Base-by-base conservation (phyloP, 2,888 invertebrate species). In the Drosophila parthenogenetica region DNA sequence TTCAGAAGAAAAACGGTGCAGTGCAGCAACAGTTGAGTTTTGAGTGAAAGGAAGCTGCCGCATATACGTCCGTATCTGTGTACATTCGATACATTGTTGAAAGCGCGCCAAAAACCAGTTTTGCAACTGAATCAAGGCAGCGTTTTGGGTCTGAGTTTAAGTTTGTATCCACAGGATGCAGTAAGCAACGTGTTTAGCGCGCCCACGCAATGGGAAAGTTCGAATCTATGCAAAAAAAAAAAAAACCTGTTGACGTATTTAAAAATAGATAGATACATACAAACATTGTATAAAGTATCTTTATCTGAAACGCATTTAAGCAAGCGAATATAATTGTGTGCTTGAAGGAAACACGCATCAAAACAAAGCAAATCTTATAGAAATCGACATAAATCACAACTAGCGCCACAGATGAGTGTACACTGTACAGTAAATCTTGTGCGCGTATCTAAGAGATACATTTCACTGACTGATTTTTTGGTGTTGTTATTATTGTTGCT, bases 81-180 rank as follows among this genome's bases (percentile, higher is more conserved):
- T 35, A 35, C 13, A 35, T 35, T 35, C 29, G 29, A 29, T 29
- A 62, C 35, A 62, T 54, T 55, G 63, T 58, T 74, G 65, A 67
- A 76, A 87, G 75, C 85, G 65, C 79, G 87, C 85, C 85, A 83
- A 87, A 87, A 83, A 83, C 82, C 61, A 72, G 88, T 86, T 85
- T 75, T 58, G 43, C 67, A 67, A 75, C 49, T 58, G 60, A 60
- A 61, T 37, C 49, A 67, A 54, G 50, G 50, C 67, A 76, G 61
- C 58, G 60, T 29, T 8, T 8, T 29, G 40, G 39, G 49, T 43
- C 60, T 58, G 13, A 43, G 35, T 19, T 10, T 25, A 11, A 35
- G 45, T 48, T 54, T 46, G 29, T 29, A 46, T 81, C 64, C 79
- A 73, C 81, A 86, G 81, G 86, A 81, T 81, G 77, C 81, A 71